phyloP scores from a whole-genome alignment of 2,888 invertebrate genomes.

The Chrysolina haemoptera region DNA sequence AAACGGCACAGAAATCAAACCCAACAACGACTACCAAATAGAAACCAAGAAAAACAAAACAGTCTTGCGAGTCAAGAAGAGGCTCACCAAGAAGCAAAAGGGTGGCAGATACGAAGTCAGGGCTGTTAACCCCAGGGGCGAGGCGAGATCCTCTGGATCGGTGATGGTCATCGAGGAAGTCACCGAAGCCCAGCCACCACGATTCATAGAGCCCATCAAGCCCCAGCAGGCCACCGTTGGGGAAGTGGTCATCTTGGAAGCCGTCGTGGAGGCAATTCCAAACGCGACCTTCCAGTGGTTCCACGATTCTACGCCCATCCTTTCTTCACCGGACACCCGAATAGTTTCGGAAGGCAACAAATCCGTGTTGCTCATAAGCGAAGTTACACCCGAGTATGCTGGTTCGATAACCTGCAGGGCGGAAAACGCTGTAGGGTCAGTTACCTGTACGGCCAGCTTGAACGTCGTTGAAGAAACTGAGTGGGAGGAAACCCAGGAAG shows the following conservation, averaged over 20 bases:
- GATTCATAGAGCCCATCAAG: slow-evolving; percentile 80
- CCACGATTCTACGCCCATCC: slow-evolving; percentile 81
- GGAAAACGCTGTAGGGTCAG: slow-evolving; percentile 91
- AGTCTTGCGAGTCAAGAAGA: slow-evolving; percentile 76
- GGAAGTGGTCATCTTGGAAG: slow-evolving; percentile 86
- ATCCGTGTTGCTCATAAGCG: slow-evolving; percentile 85
- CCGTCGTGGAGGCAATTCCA: slow-evolving; percentile 83
- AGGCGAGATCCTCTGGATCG: slow-evolving; percentile 86
- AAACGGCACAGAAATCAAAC: slow-evolving; percentile 84
- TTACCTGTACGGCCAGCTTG: slow-evolving; percentile 86
- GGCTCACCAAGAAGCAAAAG: slow-evolving; percentile 78
- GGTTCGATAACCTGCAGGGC: slow-evolving; percentile 91
- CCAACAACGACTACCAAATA: slow-evolving; percentile 76
- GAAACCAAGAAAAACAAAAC: slow-evolving; percentile 76
- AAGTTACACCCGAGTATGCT: slow-evolving; percentile 78
- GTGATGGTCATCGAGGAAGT: slow-evolving; percentile 80
- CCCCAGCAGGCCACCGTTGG: slow-evolving; percentile 81
- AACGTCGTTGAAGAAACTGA: slow-evolving; percentile 74
- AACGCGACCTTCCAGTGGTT: slow-evolving; percentile 91
- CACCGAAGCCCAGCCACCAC: slow-evolving; percentile 77
- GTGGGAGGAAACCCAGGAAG: slow-evolving; percentile 75
- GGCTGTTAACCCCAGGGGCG: slow-evolving; percentile 83
- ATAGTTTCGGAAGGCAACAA: slow-evolving; percentile 83
- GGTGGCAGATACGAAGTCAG: slow-evolving; percentile 91
- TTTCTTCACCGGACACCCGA: slow-evolving; percentile 79